These are phyloP conservation scores for Mungos mungo DNA, from an alignment of 2,113 vertebrate species.

Conservation along the genomic window DNA sequence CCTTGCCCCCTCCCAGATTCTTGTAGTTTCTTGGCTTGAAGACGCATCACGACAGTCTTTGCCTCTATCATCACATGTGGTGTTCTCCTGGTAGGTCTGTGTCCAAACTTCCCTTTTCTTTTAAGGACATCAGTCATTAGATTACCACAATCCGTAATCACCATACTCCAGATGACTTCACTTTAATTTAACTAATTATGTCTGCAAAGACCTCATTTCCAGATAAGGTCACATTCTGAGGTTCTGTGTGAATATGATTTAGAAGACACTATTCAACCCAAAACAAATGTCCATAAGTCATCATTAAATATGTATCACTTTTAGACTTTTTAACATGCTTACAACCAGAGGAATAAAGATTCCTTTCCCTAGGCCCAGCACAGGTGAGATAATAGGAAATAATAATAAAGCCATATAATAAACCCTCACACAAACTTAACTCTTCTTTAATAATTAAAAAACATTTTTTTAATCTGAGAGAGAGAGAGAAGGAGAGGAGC, in stretches of 20 bases:
- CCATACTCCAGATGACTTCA: neutral
- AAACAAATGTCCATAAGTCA: neutral
- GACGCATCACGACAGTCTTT: neutral
- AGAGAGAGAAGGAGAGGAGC: no score
- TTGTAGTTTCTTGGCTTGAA: neutral
- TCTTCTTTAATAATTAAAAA: neutral
- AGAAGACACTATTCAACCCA: neutral
- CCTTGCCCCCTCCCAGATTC: neutral
- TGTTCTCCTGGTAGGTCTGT: neutral
- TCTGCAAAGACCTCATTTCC: neutral
- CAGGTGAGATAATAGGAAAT: neutral
- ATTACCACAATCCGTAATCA: neutral
- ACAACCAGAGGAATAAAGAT: neutral
- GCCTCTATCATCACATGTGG: neutral
- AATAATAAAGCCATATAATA: neutral
- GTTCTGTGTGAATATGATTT: neutral
- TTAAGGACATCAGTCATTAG: neutral
- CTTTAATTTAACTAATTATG: neutral
- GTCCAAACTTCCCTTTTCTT: neutral
- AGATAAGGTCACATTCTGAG: neutral
- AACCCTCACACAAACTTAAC: neutral
- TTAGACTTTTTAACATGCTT: neutral
- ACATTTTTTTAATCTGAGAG: no score
- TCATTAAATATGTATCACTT: neutral
- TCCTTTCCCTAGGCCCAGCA: neutral